Evolutionary conservation across 2,797 vertebrate genomes (phyloP), one percentile per base, ranked within the genome.

Genomic region (Hafferia zeledoni): DNA sequence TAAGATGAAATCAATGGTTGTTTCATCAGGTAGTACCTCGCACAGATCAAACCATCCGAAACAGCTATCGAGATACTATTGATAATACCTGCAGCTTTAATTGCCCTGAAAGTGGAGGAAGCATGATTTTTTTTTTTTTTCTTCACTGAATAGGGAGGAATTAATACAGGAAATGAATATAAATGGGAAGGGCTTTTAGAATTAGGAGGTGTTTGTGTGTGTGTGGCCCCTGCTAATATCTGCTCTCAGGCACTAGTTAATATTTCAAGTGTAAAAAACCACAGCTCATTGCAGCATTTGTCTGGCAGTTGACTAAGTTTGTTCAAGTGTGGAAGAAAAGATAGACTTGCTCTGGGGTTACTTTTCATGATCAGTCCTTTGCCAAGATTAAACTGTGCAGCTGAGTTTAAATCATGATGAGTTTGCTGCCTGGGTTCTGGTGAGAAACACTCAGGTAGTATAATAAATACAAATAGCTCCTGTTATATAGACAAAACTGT

Each of bases 241-340:
- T 80, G 20, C 30, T 85, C 15, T 83, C 13, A 41, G 37, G 27
- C 41, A 64, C 35, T 60, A 57, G 53, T 70, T 87, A 91, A 56
- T 89, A 83, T 69, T 89, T 89, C 52, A 69, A 65, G 64, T 37
- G 23, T 71, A 17, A 87, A 92, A 92, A 60, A 14, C 0, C 37
- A 39, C 37, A 68, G 15, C 71, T 83, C 28, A 24, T 57, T 87
- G 69, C 50, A 71, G 64, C 55, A 39, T 68, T 91, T 75, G n/a
- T 78, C 57, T 92, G 46, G 46, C 90, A 90, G 67, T 43, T 87
- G 69, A 64, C 19, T 60, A 43, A 74, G 50, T 90, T 87, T 75
- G 23, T 57, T 91, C 39, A 56, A 89, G 49, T 41, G 44, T 64
- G 44, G 56, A 46, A 96, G 75, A 80, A 92, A 85, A 89, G 52